Evolutionary conservation across 2,113 vertebrate genomes (phyloP), one percentile per base, ranked within the genome.

Genomic region (Aix galericulata): DNA sequence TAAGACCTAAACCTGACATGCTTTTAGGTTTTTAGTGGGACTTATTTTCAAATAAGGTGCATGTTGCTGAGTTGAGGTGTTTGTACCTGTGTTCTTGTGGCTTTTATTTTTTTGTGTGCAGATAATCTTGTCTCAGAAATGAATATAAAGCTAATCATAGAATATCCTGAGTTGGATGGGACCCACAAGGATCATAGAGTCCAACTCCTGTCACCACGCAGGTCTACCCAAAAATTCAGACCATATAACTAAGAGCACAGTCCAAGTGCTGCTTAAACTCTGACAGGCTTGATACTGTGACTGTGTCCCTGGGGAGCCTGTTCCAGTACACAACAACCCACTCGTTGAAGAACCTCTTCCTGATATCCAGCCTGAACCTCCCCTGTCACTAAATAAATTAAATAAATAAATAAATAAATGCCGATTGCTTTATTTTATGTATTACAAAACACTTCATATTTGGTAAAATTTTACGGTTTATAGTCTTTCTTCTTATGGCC

Each of bases 401-500:
- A 9, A 10, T 4, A 48, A 48, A 46, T 13, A 13, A 40, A 40
- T 13, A 44, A 44, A 44, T 7, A 7, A 98, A 98, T 11, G 40
- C 12, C 11, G 40, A 40, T 40, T 40, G 40, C 40, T 40, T 98
- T 98, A 98, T 98, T 98, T 97, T 94, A 40, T 96, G 97, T 98
- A 98, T 98, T 98, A 98, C 98, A 98, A 98, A 98, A 98, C 98
- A 98, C 97, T 96, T 98, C 95, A 82, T 97, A 98, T 97, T 98
- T 98, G 98, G 98, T 97, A 98, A 98, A 98, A 98, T 98, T 98
- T 98, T 98, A 98, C 98, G 98, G 94, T 81, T 95, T 77, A 96
- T 93, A 97, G 93, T 96, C 91, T 93, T 97, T 96, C 84, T 94
- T 89, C 92, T 94, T 59, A 59, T 86, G 91, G 59, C 88, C 88